A percentile compares a stretch with the other conserved stretches of the same genome.
Conservation (phyloP, 2,888 invertebrate species). For the Anticlea derivata region DNA sequence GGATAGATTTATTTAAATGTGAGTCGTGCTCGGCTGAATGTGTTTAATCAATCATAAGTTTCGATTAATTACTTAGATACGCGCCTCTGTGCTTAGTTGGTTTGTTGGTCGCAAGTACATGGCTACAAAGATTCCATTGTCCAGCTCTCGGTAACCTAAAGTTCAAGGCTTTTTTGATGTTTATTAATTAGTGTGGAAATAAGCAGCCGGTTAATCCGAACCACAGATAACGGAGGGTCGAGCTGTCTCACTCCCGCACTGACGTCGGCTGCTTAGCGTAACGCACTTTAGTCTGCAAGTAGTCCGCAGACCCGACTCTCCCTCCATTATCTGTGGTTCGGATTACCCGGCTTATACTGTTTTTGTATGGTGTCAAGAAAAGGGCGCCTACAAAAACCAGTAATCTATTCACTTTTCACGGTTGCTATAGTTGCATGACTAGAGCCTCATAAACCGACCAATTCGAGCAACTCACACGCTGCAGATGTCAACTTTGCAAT, state of each 20-base stretch:
- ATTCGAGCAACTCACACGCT: too few species aligned
- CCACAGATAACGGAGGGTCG: constrained; percentile 3
- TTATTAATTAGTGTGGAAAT: constrained; percentile 78
- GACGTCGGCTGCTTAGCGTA: too few species aligned
- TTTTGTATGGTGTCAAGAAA: too few species aligned
- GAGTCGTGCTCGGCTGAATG: constrained; percentile 79
- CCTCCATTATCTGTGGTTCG: constrained; percentile 26
- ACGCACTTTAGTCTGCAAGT: too few species aligned
- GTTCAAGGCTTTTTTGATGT: constrained; percentile 78
- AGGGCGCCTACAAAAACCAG: too few species aligned
- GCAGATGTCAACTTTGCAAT: too few species aligned
- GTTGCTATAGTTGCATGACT: too few species aligned
- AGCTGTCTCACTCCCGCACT: constrained; percentile 7
- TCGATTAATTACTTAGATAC: constrained; percentile 82
- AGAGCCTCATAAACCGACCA: too few species aligned
- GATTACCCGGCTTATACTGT: constrained; percentile 63
- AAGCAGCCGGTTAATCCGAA: constrained; percentile 61
- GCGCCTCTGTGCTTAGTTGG: constrained; percentile 58
- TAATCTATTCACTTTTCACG: too few species aligned
- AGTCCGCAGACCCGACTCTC: too few species aligned
- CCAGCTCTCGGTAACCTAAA: constrained; percentile 72
- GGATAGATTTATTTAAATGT: constrained; percentile 80
- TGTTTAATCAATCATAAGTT: constrained; percentile 81
- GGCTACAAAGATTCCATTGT: constrained; percentile 74
- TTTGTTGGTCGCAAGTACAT: constrained; percentile 66